phyloP scores from a whole-genome alignment of 2,113 vertebrate species.

The Pelvicachromis taeniatus region DNA sequence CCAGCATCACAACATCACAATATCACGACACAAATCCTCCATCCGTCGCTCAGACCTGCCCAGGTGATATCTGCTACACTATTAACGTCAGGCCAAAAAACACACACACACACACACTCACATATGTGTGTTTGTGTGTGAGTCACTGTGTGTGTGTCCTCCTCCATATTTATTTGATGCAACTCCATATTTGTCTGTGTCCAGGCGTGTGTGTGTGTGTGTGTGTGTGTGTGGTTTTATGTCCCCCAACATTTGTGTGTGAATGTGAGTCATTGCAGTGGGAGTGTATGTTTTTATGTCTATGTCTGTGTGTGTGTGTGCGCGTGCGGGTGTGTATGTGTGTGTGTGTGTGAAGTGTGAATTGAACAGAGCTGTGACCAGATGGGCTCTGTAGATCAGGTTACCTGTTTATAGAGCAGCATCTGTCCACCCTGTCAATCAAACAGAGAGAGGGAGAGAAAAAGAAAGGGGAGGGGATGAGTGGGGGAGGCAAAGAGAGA shows the following conservation, averaged over 20 bases:
- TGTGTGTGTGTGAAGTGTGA: conserved; percentile 93
- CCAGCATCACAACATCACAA: neutral
- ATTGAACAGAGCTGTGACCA: conserved; percentile 96
- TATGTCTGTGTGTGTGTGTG: conserved; percentile 20
- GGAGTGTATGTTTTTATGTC: conserved; percentile 45
- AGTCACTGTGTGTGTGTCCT: conserved; percentile 42
- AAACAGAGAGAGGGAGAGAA: conserved; percentile 58
- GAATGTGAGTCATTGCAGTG: neutral
- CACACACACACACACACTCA: neutral
- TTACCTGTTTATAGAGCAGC: conserved; percentile 97
- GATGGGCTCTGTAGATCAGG: conserved; percentile 98
- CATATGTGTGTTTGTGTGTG: conserved; percentile 17
- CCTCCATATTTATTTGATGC: conserved; percentile 54
- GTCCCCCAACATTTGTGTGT: neutral
- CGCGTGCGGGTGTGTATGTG: conserved; percentile 24
- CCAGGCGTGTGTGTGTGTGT: neutral
- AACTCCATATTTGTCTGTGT: conserved; percentile 31
- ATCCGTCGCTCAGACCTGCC: conserved; percentile 5
- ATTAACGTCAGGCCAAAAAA: neutral
- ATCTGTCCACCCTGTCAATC: conserved; percentile 99
- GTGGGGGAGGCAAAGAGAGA: conserved; percentile 22
- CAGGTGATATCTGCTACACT: neutral
- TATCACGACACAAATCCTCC: neutral
- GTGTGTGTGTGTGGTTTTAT: neutral
- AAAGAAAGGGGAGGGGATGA: conserved; percentile 2